Evolutionary conservation across 1,140 invertebrate genomes (phyloP).

Genomic region (Megalopta genalis): DNA sequence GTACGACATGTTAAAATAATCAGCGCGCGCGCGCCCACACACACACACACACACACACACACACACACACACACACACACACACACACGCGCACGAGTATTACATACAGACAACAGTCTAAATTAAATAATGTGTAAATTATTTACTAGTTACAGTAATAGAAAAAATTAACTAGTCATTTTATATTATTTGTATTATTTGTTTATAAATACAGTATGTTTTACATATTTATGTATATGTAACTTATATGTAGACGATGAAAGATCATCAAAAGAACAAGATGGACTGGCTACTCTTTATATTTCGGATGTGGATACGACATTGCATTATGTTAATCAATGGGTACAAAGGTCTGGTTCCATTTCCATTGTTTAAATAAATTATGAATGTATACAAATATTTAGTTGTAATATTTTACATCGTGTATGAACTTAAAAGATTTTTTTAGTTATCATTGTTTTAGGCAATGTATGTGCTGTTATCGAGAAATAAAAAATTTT

Average conservation of each 20-base stretch:
- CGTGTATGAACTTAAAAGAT: not conserved
- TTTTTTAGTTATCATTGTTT: slow-evolving; percentile 64
- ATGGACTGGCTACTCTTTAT: slow-evolving; percentile 70
- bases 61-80: not conserved
- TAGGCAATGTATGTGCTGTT: slow-evolving; percentile 95
- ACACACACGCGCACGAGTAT: not conserved
- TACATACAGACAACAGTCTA: not conserved
- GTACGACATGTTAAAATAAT: slow-evolving; percentile 16
- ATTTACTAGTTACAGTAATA: no score
- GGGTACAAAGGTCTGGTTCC: slow-evolving; percentile 75
- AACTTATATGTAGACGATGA: slow-evolving; percentile 73
- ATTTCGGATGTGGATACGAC: slow-evolving; percentile 76
- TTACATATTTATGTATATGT: not conserved
- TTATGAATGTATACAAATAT: not conserved
- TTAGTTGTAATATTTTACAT: not conserved
- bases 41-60: not conserved
- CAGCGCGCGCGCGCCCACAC: no score
- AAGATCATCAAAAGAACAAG: slow-evolving; percentile 74
- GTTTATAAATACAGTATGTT: not conserved
- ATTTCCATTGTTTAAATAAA: slow-evolving; percentile 3
- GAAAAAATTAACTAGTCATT: not conserved
- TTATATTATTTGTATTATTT: not conserved
- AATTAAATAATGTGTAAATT: not conserved
- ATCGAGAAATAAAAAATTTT: slow-evolving; percentile 93
- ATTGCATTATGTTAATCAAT: slow-evolving; percentile 78